phyloP scores from a whole-genome alignment of 2,113 vertebrate species.

The Elanoides forficatus region DNA sequence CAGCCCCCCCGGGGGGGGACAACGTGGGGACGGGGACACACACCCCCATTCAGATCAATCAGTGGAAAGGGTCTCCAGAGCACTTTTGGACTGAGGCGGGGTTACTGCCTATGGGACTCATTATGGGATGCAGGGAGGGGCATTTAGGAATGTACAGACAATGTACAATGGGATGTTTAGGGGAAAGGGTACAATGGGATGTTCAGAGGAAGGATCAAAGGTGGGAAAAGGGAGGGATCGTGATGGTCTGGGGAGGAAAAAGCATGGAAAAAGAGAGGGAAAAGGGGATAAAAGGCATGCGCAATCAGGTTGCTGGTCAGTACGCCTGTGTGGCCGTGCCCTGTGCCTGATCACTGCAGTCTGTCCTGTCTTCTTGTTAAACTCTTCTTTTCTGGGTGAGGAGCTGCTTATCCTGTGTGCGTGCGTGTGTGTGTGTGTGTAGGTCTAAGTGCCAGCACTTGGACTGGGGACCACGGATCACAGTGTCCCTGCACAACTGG shows the following conservation, averaged over 20 bases:
- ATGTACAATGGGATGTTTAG: background rate
- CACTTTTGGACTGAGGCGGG: background rate
- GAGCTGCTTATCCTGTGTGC: background rate
- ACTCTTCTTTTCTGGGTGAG: background rate
- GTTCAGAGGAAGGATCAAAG: background rate
- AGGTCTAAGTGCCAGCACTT: background rate
- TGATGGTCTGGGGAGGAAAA: background rate
- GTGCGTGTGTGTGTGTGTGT: no score
- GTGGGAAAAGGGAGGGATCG: background rate
- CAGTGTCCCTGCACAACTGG: background rate
- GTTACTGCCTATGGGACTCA: background rate
- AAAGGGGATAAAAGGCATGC: background rate
- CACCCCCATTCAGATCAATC: background rate
- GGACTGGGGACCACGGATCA: background rate
- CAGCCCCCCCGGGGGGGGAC: background rate
- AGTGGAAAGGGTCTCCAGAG: background rate
- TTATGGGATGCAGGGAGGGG: background rate
- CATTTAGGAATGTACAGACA: background rate
- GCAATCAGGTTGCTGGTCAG: background rate
- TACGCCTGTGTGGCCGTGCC: rapidly evolving
- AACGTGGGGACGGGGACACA: no score
- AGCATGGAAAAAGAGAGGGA: background rate
- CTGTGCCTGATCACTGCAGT: background rate
- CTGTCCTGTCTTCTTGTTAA: background rate
- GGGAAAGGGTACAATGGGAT: background rate